A percentile compares a stretch with the other conserved stretches of the same genome.
phyloP scores from a whole-genome alignment of 2,797 vertebrate species.

The Bradypus variegatus region DNA sequence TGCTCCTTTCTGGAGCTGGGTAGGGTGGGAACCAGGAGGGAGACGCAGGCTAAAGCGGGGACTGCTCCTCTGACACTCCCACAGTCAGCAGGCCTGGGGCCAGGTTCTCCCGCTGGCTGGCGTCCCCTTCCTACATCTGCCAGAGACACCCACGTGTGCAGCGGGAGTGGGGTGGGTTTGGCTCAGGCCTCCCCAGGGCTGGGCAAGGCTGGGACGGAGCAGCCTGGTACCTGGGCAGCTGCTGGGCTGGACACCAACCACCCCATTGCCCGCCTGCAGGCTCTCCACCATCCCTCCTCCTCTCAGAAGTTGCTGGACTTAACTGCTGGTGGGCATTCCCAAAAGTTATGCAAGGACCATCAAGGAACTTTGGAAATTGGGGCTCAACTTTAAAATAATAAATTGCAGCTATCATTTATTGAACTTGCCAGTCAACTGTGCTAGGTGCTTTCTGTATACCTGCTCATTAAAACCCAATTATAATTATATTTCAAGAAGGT shows the following conservation, averaged over 20 bases:
- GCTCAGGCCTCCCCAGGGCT: constrained; percentile 22
- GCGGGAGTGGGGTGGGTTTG: background rate
- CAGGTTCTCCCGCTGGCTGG: background rate
- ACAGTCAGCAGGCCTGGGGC: background rate
- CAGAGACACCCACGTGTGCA: background rate
- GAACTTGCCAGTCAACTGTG: background rate
- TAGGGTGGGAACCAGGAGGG: background rate
- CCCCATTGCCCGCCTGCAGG: background rate
- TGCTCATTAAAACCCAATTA: background rate
- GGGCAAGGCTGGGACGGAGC: constrained; percentile 46
- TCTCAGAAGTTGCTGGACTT: background rate
- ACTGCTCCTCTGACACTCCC: background rate
- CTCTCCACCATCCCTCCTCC: background rate
- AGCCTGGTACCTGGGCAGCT: constrained; percentile 53
- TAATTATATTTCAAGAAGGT: background rate
- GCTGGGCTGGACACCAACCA: constrained; percentile 36
- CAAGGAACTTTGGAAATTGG: background rate
- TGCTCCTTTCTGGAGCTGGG: background rate
- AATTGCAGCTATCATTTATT: background rate
- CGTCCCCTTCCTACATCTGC: background rate
- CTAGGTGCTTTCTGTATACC: background rate
- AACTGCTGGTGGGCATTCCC: background rate
- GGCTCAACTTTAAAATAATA: background rate
- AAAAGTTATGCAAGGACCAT: background rate
- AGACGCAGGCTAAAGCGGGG: background rate